Evolutionary conservation across 2,113 vertebrate species (phyloP), one percentile per base, ranked within the genome.

Genomic region (Tringa solitaria): DNA sequence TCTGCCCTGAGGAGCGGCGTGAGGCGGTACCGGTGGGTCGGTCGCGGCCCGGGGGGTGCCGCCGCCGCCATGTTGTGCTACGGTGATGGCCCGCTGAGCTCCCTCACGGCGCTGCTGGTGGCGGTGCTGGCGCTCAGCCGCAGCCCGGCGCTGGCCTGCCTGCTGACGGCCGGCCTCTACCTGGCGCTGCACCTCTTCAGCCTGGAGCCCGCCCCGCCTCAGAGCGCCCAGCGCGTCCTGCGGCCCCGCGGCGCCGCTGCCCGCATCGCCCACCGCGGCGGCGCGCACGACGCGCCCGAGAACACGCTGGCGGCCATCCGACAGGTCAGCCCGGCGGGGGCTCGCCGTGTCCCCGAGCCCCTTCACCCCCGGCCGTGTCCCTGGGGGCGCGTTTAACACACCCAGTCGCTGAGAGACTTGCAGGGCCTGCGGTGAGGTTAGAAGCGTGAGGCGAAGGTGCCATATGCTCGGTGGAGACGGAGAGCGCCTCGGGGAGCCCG

Each of bases 241-340:
- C 98, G 97, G 84, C 99, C 99, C 26, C 90, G 70, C 32, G 96
- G 90, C 53, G 81, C 94, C 82, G 94, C 98, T 68, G 98, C 98
- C 3, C 97, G 97, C 79, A 97, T 99, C 82, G 99, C 99, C 37
- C 99, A 99, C 96, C 98, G 99, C 53, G 99, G 99, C 39, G 99
- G 99, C 8, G 98, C 98, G 10, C 98, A 99, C 97, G 99, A 99
- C 86, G 99, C 99, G 7, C 99, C 99, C 14, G 99, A 99, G 97
- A 99, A 99, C 98, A 99, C 99, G 5, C 96, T 99, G 65, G 99
- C 98, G 8, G 98, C 99, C 39, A 99, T 99, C 74, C 97, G 98
- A 57, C 98, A 98, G 98, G 99, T 99, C 83, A 97, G 98, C 67
- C 1, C n/a, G 26, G 75, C 57, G 15, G 19, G 27, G 50, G 27